A percentile compares a stretch with the other conserved stretches of the same genome.
Evolutionary conservation across 1,140 invertebrate genomes (phyloP).

Genomic region (Lordiphosa stackelbergi): DNA sequence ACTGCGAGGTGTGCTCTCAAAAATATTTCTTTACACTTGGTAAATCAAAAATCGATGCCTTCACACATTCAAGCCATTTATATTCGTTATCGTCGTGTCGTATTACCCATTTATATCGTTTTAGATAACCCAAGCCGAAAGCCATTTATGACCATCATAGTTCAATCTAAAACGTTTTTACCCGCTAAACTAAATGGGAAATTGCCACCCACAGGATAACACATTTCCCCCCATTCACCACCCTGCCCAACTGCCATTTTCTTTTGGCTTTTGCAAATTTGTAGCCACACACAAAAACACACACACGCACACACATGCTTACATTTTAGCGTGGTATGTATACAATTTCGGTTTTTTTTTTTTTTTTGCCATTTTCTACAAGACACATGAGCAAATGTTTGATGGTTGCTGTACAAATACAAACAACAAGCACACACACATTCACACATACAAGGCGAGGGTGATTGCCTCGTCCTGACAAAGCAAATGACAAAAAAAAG

Average conservation of each 20-base stretch:
- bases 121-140: conserved; percentile 40
- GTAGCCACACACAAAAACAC: conserved; percentile 17
- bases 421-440: conserved; percentile 54
- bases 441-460: conserved; percentile 37
- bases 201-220: conserved; percentile 43
- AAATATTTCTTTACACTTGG: too few species aligned
- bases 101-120: conserved; percentile 13
- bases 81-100: too few species aligned
- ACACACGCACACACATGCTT: conserved; percentile 29
- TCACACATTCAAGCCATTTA: too few species aligned
- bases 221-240: conserved; percentile 6
- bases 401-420: conserved; percentile 74
- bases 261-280: conserved; percentile 63
- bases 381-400: conserved; percentile 66
- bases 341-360: conserved; percentile 26
- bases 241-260: conserved; percentile 52
- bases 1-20: too few species aligned
- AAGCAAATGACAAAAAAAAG: conserved; percentile 48
- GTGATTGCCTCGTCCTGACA: conserved; percentile 31
- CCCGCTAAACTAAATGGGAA: conserved; percentile 65
- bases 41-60: too few species aligned
- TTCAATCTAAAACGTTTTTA: conserved; percentile 67
- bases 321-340: conserved; percentile 26
- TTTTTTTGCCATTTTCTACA: background rate
- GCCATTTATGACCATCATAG: conserved; percentile 54